These are phyloP conservation scores for Cichlasoma orientale DNA, from an alignment of 2,797 vertebrate species.

Conservation along the genomic window DNA sequence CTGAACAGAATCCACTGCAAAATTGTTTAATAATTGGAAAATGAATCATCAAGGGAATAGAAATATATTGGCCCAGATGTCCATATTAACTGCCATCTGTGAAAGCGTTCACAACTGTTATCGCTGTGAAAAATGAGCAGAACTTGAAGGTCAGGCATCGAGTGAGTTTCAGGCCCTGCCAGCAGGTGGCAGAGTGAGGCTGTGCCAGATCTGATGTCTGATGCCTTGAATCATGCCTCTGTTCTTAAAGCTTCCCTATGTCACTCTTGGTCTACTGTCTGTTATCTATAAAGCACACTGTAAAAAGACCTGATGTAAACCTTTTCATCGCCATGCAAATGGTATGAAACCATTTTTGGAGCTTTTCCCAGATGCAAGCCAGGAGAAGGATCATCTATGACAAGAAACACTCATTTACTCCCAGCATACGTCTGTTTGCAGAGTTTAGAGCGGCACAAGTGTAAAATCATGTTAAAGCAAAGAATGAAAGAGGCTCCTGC, in stretches of 20 bases:
- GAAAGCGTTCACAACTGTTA: conserved; percentile 70
- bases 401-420: conserved; percentile 49
- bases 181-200: conserved; percentile 72
- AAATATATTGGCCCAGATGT: conserved; percentile 76
- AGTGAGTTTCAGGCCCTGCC: conserved; percentile 33
- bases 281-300: conserved; percentile 49
- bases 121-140: conserved; percentile 70
- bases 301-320: conserved; percentile 45
- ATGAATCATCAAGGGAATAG: conserved; percentile 66
- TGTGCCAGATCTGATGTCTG: not conserved
- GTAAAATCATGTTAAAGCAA: conserved; percentile 56
- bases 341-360: conserved; percentile 30
- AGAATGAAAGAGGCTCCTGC: conserved; percentile 56
- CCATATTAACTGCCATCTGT: conserved; percentile 77
- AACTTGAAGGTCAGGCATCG: conserved; percentile 73
- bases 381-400: conserved; percentile 17
- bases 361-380: conserved; percentile 31
- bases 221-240: conserved; percentile 16
- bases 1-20: conserved; percentile 57
- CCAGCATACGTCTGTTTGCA: conserved; percentile 22
- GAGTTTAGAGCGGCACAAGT: conserved; percentile 39
- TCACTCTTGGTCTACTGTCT: conserved; percentile 13
- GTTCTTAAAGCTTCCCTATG: conserved; percentile 3
- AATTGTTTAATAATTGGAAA: conserved; percentile 67
- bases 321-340: conserved; percentile 36